Base-by-base conservation (phyloP, 2,113 vertebrate species). In the Corynorhinus townsendii region DNA sequence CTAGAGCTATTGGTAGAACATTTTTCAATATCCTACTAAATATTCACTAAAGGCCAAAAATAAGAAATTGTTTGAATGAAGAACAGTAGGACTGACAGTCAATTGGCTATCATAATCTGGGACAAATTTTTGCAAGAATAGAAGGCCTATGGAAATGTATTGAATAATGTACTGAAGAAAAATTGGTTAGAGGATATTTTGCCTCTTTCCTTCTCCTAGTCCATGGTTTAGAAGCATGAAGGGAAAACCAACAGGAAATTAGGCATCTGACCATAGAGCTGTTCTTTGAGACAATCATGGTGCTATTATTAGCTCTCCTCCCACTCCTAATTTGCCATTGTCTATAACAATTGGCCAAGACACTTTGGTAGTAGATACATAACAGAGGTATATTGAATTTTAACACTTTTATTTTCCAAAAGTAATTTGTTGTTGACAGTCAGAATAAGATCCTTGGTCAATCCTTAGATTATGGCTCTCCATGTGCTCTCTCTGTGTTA, bases 401-500 rank as follows among this genome's bases (percentile, higher is more conserved):
- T 84, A 52, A 89, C 35, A 75, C 11, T 82, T 97, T 83, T 80
- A 62, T 90, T 72, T 91, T 94, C 30, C 62, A 83, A 86, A 64
- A 93, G 33, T 59, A 91, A 59, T 95, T 89, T 92, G 59, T 79
- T 90, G 6, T 69, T 95, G 77, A 54, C 64, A 92, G 33, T 45
- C n/a, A 85, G 33, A 96, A 3, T 69, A 85, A 86, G 59, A 88
- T 17, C 17, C 8, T 85, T 93, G 16, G 86, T 82, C 82, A 92
- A 77, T 96, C 90, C 89, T 96, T 93, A 12, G 86, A 83, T 91
- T 72, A 80, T 52, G 35, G 90, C 75, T 95, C 59, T n/a, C 94
- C 82, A 92, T 96, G 86, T 82, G 49, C n/a, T 95, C 16, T n/a
- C 83, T 79, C 54, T 43, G 87, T 30, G 83, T 73, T 30, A 89